Evolutionary conservation across 2,888 invertebrate genomes (phyloP).

Genomic region (Callinectes sapidus): DNA sequence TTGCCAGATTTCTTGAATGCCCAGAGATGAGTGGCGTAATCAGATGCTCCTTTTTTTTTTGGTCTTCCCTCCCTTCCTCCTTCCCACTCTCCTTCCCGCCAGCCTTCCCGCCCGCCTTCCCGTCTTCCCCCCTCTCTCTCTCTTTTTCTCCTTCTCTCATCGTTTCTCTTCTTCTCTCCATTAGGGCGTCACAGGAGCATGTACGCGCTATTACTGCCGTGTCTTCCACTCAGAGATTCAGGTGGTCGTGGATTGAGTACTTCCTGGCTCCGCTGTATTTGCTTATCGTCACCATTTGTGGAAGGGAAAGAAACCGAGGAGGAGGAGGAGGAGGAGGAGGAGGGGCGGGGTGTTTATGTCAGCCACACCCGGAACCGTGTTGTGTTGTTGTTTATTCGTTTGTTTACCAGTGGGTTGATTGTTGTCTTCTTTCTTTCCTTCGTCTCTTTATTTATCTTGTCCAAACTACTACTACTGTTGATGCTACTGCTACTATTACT

Average conservation of each 20-base stretch:
- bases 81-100: neutral
- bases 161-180: neutral
- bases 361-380: conserved; percentile 10
- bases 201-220: neutral
- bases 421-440: neutral
- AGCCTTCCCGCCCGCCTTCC: neutral
- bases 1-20: conserved; percentile 18
- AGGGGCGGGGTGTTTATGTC: neutral
- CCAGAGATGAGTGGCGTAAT: neutral
- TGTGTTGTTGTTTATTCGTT: neutral
- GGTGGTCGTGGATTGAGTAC: neutral
- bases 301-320: neutral
- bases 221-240: neutral
- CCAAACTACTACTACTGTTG: neutral
- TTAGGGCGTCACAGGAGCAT: neutral
- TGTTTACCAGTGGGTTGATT: neutral
- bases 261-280: neutral
- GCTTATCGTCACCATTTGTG: neutral
- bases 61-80: neutral
- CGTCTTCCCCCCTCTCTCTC: neutral
- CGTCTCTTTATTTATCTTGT: neutral
- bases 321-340: neutral
- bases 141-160: neutral
- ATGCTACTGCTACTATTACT: neutral
- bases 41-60: conserved; percentile 17